phyloP scores from a whole-genome alignment of 2,113 vertebrate genomes.

The Centropus unirufus region DNA sequence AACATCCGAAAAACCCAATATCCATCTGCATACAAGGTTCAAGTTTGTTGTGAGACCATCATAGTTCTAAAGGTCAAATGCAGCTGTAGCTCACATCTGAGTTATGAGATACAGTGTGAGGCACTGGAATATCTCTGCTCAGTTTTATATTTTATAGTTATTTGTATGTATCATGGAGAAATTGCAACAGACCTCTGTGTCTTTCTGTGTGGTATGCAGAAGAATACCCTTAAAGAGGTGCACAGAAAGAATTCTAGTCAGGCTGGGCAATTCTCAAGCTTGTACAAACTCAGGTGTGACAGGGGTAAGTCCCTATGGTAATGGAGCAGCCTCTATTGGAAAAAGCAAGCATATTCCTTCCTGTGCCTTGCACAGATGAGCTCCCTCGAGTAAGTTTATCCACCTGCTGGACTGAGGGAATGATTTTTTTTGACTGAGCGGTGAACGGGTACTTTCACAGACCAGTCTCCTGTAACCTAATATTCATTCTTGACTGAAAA shows the following conservation, averaged over 20 bases:
- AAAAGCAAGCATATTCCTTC: not conserved
- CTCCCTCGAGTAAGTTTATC: not conserved
- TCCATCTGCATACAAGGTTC: not conserved
- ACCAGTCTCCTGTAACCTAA: not conserved
- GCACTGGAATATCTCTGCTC: not conserved
- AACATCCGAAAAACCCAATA: not conserved
- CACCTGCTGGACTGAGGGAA: not conserved
- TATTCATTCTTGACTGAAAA: not conserved
- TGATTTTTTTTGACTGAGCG: not conserved
- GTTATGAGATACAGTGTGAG: not conserved
- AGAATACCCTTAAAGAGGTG: not conserved
- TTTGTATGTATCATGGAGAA: not conserved
- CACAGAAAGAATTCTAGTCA: not conserved
- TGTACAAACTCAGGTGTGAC: not conserved
- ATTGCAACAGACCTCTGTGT: not conserved
- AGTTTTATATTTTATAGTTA: not conserved
- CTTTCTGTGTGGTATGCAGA: not conserved
- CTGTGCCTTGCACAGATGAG: not conserved
- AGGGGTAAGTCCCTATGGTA: not conserved
- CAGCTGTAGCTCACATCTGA: not conserved
- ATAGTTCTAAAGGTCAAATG: not conserved
- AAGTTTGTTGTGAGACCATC: not conserved
- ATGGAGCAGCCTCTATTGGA: not conserved
- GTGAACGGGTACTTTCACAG: not conserved
- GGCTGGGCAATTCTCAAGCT: not conserved